Percentiles rank a stretch among this genome's conserved stretches.
phyloP scores from a whole-genome alignment of 2,888 invertebrate species.

The Stenchaetothrips biformis region DNA sequence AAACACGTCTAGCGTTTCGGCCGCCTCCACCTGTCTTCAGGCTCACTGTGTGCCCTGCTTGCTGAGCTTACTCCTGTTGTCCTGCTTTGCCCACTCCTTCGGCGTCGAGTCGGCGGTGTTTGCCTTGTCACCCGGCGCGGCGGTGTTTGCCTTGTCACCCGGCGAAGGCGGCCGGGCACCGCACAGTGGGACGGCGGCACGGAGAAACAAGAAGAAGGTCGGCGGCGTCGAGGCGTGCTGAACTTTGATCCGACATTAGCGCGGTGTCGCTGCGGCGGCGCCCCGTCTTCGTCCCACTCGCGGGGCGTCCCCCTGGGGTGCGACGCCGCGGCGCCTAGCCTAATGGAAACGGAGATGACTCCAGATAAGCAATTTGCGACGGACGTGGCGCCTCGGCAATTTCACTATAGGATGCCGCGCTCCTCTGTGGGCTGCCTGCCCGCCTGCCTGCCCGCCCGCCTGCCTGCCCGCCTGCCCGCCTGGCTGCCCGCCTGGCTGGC shows the following conservation, averaged over 20 bases:
- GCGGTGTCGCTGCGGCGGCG: not conserved
- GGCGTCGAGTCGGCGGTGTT: too few species aligned
- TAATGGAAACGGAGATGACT: slow-evolving; percentile 5
- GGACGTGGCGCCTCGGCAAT: not conserved
- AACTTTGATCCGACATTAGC: not conserved
- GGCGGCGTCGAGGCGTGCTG: too few species aligned
- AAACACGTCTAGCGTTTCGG: too few species aligned
- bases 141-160: too few species aligned
- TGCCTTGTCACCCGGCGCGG: too few species aligned
- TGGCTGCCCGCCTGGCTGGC: not conserved
- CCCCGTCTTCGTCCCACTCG: not conserved
- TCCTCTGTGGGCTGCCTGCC: not conserved
- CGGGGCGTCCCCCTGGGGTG: not conserved
- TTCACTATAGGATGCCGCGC: not conserved
- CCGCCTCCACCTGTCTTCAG: too few species aligned
- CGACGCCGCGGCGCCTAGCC: not conserved
- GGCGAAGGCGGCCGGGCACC: too few species aligned
- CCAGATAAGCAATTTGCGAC: not conserved
- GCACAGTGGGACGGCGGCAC: too few species aligned
- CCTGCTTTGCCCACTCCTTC: too few species aligned
- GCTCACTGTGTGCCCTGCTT: too few species aligned
- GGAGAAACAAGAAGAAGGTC: too few species aligned
- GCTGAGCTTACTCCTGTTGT: too few species aligned
- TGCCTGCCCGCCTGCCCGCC: not conserved
- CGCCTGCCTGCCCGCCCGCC: not conserved